Percentiles rank a stretch among this genome's conserved stretches.
Conservation (phyloP, 1,140 invertebrate species). For the Orussus abietinus region DNA sequence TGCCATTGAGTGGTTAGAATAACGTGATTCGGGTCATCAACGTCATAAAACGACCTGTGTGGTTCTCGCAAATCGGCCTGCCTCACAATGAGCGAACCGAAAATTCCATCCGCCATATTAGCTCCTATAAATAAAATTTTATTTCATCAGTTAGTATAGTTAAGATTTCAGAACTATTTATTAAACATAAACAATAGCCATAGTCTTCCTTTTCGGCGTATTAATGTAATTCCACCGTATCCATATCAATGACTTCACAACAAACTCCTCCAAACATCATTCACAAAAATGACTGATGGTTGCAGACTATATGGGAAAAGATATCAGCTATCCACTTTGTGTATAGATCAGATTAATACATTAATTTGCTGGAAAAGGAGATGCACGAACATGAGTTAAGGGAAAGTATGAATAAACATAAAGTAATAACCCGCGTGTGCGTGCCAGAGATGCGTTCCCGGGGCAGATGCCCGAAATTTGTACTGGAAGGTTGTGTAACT, state of each 20-base stretch:
- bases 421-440: slow-evolving; percentile 59
- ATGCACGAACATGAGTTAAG: slow-evolving; percentile 1
- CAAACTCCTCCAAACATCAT: too few relatives aligned
- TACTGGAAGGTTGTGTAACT: slow-evolving; percentile 80
- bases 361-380: slow-evolving; percentile 1
- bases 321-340: too few relatives aligned
- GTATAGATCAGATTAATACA: too few relatives aligned
- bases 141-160: neutral
- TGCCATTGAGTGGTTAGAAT: slow-evolving; percentile 74
- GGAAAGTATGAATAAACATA: slow-evolving; percentile 9
- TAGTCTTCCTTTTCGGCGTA: too few relatives aligned
- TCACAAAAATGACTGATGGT: too few relatives aligned
- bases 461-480: slow-evolving; percentile 67
- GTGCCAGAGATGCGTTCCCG: slow-evolving; percentile 74
- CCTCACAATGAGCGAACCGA: slow-evolving; percentile 75
- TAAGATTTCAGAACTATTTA: neutral
- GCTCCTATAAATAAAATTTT: slow-evolving; percentile 47
- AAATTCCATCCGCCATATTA: slow-evolving; percentile 72
- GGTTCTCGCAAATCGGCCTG: slow-evolving; percentile 67
- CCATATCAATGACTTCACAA: too few relatives aligned
- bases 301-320: too few relatives aligned
- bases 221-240: too few relatives aligned
- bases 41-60: slow-evolving; percentile 67
- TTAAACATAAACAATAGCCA: too few relatives aligned
- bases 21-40: slow-evolving; percentile 72